Base-by-base conservation (phyloP, 2,888 invertebrate genomes). In the Tenthredo mesomela region DNA sequence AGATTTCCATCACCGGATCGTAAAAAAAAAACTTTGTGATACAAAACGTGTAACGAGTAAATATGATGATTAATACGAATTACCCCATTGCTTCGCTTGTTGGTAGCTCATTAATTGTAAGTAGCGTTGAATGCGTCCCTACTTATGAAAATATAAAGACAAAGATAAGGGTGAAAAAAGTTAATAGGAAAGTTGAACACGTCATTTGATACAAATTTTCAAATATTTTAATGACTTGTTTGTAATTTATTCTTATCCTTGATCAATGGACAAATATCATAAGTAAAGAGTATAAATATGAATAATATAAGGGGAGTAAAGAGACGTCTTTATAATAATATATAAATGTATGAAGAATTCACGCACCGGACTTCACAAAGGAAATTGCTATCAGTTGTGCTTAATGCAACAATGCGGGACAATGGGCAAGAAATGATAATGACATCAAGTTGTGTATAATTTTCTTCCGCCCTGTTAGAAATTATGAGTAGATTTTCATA, bases 21-120 rank as follows among this genome's bases (percentile, higher is more conserved):
- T 77, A 77, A 77, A 77, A 47, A 77, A 47, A 77, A 54, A 54
- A 43, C 43, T 73, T 77, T 50, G 77, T n/a, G 47, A 18, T 77
- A 54, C 50, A 77, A 77, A 77, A 43, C 43, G 25, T 43, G 54
- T n/a, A 54, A 54, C 21, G 73, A 73, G 43, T 73, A 43, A 73
- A 73, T 47, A 73, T 73, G 73, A 73, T 73, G 43, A 43, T 73
- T 21, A 73, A 43, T 43, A 12, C 21, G 21, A 73, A 73, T 73
- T 73, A 73, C 40, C 73, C 40, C 73, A 73, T 73, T 21, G 43
- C 47, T 18, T 9, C 21, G 12, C 15, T 12, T 47, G 73, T 43
- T 43, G 33, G 67, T 67, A 33, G 33, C n/a, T 33, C 54, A 71
- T 73, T 25, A 73, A 43, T 67, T 33, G 33, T 33, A 67, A 67